Base-by-base conservation (phyloP, 2,113 vertebrate genomes). In the Forbesichthys papilliferus region DNA sequence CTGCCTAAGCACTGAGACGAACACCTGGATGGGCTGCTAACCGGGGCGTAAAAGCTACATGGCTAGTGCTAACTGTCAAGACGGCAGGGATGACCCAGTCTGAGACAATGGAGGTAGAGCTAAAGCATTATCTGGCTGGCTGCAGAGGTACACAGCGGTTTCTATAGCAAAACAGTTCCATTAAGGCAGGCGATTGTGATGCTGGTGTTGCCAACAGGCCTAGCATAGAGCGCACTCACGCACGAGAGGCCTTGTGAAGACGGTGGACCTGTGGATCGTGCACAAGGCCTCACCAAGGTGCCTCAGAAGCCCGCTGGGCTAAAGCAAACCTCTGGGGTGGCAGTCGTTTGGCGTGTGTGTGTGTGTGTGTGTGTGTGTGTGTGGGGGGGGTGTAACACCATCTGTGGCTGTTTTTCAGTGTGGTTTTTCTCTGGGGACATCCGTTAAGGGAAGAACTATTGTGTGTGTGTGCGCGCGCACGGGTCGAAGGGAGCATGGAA, bases 401-500 rank as follows among this genome's bases (percentile, higher is more conserved):
- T 91, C 86, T 86, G 84, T 69, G 84, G 78, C 64, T 78, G 77
- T 86, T 90, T 88, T 86, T 86, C 80, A 77, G 69, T 72, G 78
- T 73, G 68, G 5, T 75, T 72, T 73, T 47, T 61, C 80, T 78
- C 78, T 58, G 47, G 83, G 81, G 83, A 85, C 76, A 77, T 78
- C 66, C 83, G 82, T 69, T 71, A 61, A 46, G 70, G 3, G 48
- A 9, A 51, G 13, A 42, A n/a, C 20, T 69, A 73, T 66, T 62
- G 78, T 71, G 77, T 58, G 58, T 58, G 56, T 46, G 12, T 46
- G 34, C 13, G 6, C 42, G 12, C n/a, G 42, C 60, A 9, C 54
- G 49, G 14, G 0, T 27, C 12, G 4, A 1, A 0, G 0, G 16
- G 7, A 54, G n/a, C 36, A 57, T 61, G 34, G 52, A 75, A 68